A percentile compares a stretch with the other conserved stretches of the same genome.
These are phyloP conservation scores for Stratiolaelaps scimitus DNA, from an alignment of 1,140 invertebrate species.

Conservation along the genomic window DNA sequence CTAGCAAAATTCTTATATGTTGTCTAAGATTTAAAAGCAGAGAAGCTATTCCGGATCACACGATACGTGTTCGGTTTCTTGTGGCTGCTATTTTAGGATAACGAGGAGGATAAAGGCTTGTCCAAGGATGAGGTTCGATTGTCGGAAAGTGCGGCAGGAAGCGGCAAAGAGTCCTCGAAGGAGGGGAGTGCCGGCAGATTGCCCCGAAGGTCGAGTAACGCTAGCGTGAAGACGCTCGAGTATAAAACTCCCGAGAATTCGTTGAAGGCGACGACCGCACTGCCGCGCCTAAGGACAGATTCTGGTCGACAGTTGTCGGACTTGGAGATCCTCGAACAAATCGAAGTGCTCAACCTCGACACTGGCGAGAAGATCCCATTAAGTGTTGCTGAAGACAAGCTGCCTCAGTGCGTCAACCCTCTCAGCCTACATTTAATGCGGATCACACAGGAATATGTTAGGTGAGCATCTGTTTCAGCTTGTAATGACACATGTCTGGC, in stretches of 20 bases:
- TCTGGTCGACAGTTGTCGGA: conserved; percentile 69
- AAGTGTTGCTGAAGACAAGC: conserved; percentile 73
- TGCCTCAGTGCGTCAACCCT: conserved; percentile 78
- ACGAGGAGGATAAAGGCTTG: conserved; percentile 18
- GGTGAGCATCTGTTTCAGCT: conserved; percentile 36
- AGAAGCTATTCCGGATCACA: too few relatives aligned
- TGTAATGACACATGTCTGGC: conserved; percentile 2
- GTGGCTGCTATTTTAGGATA: neutral
- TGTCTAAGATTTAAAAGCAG: too few relatives aligned
- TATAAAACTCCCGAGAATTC: conserved; percentile 29
- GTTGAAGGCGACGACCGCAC: conserved; percentile 53
- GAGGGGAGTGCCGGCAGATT: neutral
- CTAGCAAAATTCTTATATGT: too few relatives aligned
- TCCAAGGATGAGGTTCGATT: neutral
- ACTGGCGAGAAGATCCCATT: conserved; percentile 77
- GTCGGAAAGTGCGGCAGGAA: neutral
- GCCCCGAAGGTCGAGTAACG: conserved; percentile 15
- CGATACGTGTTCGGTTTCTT: too few relatives aligned
- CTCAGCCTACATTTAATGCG: conserved; percentile 87
- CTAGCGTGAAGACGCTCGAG: neutral
- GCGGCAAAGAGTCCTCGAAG: neutral
- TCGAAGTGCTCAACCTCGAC: conserved; percentile 81
- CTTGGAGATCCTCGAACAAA: conserved; percentile 78
- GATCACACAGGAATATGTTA: conserved; percentile 73
- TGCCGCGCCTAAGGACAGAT: conserved; percentile 64